phyloP scores from a whole-genome alignment of 1,140 invertebrate species.

The Drosophila murphyi region DNA sequence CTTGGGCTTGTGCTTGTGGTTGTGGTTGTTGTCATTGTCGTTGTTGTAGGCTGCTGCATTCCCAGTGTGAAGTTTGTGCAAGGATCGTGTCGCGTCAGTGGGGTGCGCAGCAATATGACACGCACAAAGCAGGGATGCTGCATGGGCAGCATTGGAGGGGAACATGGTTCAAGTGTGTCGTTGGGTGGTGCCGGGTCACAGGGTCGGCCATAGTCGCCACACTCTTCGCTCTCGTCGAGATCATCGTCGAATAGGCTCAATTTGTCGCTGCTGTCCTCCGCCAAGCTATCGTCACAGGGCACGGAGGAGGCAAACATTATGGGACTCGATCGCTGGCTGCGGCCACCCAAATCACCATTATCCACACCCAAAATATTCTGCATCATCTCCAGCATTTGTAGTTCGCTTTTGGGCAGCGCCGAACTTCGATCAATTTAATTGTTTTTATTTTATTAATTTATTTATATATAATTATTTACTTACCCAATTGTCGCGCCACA shows the following conservation, averaged over 20 bases:
- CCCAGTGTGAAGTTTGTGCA: constrained; percentile 55
- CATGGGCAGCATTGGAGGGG: constrained; percentile 30
- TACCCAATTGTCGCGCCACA: constrained; percentile 43
- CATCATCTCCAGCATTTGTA: constrained; percentile 70
- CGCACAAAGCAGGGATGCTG: constrained; percentile 65
- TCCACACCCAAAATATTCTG: constrained; percentile 47
- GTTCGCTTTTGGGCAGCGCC: constrained; percentile 45
- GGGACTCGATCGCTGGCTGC: constrained; percentile 34
- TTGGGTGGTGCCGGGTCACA: not conserved
- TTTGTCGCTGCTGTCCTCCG: constrained; percentile 11
- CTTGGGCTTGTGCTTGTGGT: not conserved
- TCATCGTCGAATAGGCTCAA: constrained; percentile 43
- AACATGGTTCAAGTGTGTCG: constrained; percentile 5
- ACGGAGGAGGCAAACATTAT: constrained; percentile 44
- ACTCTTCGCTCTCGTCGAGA: constrained; percentile 48
- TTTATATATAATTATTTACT: constrained; percentile 18
- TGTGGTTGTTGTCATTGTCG: not conserved
- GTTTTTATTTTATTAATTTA: not conserved
- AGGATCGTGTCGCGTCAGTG: constrained; percentile 53
- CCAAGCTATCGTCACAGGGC: constrained; percentile 54
- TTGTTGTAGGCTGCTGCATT: not conserved
- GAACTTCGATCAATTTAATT: constrained; percentile 28
- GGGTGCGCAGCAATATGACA: constrained; percentile 52
- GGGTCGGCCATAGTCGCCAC: constrained; percentile 31
- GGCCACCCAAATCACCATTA: constrained; percentile 21